Base-by-base conservation (phyloP, 1,140 invertebrate species). In the Solenopsis invicta region DNA sequence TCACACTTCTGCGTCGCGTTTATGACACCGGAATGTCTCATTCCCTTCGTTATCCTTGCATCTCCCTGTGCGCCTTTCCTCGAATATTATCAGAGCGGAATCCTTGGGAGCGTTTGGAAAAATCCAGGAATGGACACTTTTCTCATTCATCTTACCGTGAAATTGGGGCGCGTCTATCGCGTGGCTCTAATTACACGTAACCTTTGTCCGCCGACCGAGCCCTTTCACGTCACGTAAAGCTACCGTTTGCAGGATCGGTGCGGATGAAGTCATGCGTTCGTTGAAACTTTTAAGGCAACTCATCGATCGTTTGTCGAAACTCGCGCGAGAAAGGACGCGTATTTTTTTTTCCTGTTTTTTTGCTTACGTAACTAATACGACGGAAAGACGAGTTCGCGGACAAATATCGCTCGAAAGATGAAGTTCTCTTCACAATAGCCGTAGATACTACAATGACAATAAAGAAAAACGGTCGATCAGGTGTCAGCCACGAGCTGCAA, bases 141-240 rank as follows among this genome's bases (percentile, higher is more conserved):
- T 78, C 61, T 45, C 71, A 64, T 24, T 54, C 71, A 54, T n/a
- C 37, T 85, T 16, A 85, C 82, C 61, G 72, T 85, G 59, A 66
- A 85, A 85, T 85, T 56, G 12, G 6, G 54, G 45, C 59, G 24
- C 8, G 6, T 61, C n/a, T 52, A 29, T 76, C 21, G 48, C 48
- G 18, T 13, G 52, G 66, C 29, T 81, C 18, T 61, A 84, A 85
- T 78, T 85, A 64, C 10, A 21, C 48, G 82, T n/a, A 41, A 66
- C 45, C 74, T 74, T 37, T 56, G 50, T 21, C 48, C 37, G 29
- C 37, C 4, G 29, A 62, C 29, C 21, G 13, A 5, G 13, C 24
- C 10, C 34, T 45, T 64, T 85, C 24, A 16, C 29, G 34, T 64
- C 82, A 45, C 61, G 74, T 18, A 50, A 21, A 24, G 12, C 9